Conservation (phyloP, 2,797 vertebrate genomes). For the Helostoma temminkii region DNA sequence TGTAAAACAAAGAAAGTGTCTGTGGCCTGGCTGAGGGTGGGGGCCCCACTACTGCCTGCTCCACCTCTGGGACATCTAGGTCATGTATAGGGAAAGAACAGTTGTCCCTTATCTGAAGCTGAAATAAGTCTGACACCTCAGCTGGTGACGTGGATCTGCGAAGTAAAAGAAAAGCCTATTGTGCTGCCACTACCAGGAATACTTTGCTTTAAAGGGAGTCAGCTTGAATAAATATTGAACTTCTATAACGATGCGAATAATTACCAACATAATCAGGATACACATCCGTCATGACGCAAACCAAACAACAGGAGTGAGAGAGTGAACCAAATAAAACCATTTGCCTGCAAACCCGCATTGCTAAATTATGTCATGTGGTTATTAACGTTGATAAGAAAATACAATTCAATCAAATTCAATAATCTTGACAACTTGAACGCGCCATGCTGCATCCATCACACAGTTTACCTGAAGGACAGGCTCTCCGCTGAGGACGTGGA, state of each 20-base stretch:
- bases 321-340: not conserved
- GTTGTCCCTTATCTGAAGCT: too few species aligned
- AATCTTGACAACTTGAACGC: too few species aligned
- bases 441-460: too few species aligned
- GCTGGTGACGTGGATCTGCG: not conserved
- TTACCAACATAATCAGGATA: constrained; percentile 1
- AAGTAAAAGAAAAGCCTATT: not conserved
- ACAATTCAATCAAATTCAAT: not conserved
- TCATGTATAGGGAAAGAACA: too few species aligned
- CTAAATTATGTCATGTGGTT: not conserved
- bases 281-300: not conserved
- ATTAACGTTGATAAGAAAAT: not conserved
- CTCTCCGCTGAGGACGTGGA: constrained; percentile 17
- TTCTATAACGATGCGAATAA: too few species aligned
- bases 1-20: not conserved
- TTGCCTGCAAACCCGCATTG: not conserved
- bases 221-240: constrained; percentile 35
- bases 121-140: not conserved
- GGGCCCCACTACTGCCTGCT: not conserved
- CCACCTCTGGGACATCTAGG: not conserved
- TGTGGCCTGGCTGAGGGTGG: constrained; percentile 1
- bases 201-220: constrained; percentile 4
- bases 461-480: constrained; percentile 30
- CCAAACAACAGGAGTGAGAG: not conserved
- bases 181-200: not conserved